These are phyloP conservation scores for Timema cristinae DNA, from an alignment of 2,888 invertebrate genomes.

Conservation along the genomic window DNA sequence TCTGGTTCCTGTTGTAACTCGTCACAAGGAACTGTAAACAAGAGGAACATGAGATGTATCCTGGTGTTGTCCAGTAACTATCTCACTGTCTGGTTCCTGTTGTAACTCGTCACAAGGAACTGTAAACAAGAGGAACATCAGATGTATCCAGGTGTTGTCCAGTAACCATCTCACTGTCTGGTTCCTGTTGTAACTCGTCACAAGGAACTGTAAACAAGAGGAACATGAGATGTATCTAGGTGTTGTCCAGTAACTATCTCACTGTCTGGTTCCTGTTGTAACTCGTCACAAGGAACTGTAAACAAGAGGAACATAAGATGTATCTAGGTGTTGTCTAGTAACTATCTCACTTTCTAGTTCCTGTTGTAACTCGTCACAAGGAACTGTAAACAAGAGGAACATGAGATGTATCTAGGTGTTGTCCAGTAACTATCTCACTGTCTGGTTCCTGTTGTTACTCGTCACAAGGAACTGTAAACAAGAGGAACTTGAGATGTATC, in stretches of 20 bases:
- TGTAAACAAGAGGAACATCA: constrained; percentile 51
- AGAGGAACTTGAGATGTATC: constrained; percentile 56
- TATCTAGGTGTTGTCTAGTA: constrained; percentile 55
- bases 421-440: constrained; percentile 50
- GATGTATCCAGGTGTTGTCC: constrained; percentile 56
- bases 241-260: constrained; percentile 49
- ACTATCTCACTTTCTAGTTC: constrained; percentile 47
- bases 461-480: constrained; percentile 48
- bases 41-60: constrained; percentile 56
- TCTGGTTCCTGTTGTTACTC: constrained; percentile 47
- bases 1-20: constrained; percentile 47
- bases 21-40: constrained; percentile 49
- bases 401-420: constrained; percentile 58
- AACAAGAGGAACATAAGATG: constrained; percentile 53
- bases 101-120: constrained; percentile 49
- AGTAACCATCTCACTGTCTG: constrained; percentile 49
- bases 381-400: constrained; percentile 48
- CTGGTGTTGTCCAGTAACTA: constrained; percentile 52
- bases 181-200: constrained; percentile 47
- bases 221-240: constrained; percentile 59
- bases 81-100: constrained; percentile 47
- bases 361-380: constrained; percentile 47
- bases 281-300: constrained; percentile 49
- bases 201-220: constrained; percentile 46
- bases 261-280: constrained; percentile 50